Conservation (phyloP, 2,113 vertebrate species). For the Neolamprologus fasciatus region DNA sequence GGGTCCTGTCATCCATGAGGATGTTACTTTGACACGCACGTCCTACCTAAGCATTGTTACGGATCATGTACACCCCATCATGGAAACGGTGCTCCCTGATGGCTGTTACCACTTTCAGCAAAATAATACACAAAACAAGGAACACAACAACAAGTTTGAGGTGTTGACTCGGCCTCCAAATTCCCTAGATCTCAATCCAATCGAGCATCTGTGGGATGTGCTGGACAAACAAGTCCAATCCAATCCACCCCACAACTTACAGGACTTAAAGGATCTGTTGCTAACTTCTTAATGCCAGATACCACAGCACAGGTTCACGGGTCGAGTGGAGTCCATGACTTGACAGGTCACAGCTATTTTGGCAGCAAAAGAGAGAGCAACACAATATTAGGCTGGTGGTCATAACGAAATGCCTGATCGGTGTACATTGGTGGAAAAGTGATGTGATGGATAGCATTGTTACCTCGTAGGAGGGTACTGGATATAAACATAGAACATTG, state of each 20-base stretch:
- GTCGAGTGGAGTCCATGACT: not conserved
- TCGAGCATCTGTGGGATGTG: not conserved
- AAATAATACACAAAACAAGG: not conserved
- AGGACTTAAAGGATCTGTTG: not conserved
- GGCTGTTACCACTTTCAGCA: not conserved
- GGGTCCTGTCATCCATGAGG: not conserved
- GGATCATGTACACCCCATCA: accelerated
- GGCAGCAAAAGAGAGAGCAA: not conserved
- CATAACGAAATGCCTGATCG: not conserved
- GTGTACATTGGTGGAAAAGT: not conserved
- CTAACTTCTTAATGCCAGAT: not conserved
- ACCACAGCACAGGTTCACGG: not conserved
- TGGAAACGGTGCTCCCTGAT: not conserved
- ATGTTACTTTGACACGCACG: not conserved
- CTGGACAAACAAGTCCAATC: not conserved
- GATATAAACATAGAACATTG: not conserved
- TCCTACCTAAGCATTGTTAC: not conserved
- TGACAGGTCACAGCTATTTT: not conserved
- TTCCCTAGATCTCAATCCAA: not conserved
- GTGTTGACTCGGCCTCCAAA: not conserved
- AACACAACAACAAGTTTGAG: not conserved
- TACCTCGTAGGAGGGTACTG: not conserved
- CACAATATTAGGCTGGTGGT: not conserved
- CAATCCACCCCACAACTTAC: not conserved
- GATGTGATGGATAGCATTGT: not conserved